Conservation (phyloP, 2,113 vertebrate genomes). For the Donacobius atricapilla region DNA sequence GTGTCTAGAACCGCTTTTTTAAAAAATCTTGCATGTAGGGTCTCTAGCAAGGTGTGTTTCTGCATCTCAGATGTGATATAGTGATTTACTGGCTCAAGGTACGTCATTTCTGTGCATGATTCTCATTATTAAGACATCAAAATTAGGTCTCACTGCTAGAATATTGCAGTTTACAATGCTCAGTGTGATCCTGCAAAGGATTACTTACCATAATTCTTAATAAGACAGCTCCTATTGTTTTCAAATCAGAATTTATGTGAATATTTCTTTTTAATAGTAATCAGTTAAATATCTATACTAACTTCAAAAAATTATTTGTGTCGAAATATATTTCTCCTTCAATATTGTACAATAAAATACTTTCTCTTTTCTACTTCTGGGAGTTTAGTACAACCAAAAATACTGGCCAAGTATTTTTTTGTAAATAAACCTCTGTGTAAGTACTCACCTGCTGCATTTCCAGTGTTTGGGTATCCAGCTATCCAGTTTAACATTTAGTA, state of each 20-base stretch:
- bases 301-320: neutral
- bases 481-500: neutral
- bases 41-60: neutral
- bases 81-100: neutral
- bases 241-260: neutral
- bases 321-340: neutral
- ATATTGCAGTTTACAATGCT: neutral
- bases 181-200: neutral
- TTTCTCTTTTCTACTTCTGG: neutral
- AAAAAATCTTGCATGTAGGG: neutral
- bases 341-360: neutral
- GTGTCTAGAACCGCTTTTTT: neutral
- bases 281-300: neutral
- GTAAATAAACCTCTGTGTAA: neutral
- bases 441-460: neutral
- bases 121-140: neutral
- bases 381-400: neutral
- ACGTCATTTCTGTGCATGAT: neutral
- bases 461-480: neutral
- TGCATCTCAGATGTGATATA: neutral
- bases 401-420: neutral
- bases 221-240: neutral
- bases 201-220: neutral
- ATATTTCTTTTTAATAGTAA: neutral
- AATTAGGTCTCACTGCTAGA: neutral